Conservation (phyloP, 2,797 vertebrate genomes). For the Cetoscarus ocellatus region DNA sequence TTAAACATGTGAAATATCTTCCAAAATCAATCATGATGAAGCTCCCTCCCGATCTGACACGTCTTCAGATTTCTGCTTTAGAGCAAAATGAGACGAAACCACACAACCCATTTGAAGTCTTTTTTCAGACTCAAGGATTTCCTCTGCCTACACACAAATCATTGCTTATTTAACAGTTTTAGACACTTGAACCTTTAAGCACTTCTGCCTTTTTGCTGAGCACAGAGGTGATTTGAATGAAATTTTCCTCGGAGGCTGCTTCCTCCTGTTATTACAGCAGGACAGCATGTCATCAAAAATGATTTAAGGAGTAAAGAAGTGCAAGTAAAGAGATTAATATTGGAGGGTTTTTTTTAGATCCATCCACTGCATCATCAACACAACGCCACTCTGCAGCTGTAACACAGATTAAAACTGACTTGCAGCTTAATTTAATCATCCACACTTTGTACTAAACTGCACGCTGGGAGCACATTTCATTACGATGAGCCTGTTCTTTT, state of each 20-base stretch:
- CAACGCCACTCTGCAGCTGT: neutral
- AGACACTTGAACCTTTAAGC: neutral
- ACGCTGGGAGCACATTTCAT: slow-evolving; percentile 11
- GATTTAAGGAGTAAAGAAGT: neutral
- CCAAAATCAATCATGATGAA: too few relatives aligned
- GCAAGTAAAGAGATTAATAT: neutral
- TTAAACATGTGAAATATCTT: too few relatives aligned
- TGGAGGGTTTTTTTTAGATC: slow-evolving; percentile 2
- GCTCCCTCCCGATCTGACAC: too few relatives aligned
- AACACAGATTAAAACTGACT: slow-evolving; percentile 13
- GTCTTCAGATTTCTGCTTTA: too few relatives aligned
- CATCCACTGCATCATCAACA: neutral
- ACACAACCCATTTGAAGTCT: too few relatives aligned
- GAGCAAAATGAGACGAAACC: too few relatives aligned
- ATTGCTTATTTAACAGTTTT: neutral
- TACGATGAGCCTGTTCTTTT: slow-evolving; percentile 24
- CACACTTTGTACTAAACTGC: slow-evolving; percentile 5
- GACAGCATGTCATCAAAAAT: neutral
- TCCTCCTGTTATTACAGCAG: neutral
- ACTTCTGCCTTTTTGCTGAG: neutral
- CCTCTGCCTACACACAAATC: too few relatives aligned
- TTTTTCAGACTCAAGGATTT: too few relatives aligned
- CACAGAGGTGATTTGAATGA: neutral
- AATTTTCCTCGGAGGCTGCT: neutral
- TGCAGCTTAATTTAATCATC: slow-evolving; percentile 13